Evolutionary conservation across 2,797 vertebrate species (phyloP), one percentile per base, ranked within the genome.

Genomic region (Premnoplex brunnescens): DNA sequence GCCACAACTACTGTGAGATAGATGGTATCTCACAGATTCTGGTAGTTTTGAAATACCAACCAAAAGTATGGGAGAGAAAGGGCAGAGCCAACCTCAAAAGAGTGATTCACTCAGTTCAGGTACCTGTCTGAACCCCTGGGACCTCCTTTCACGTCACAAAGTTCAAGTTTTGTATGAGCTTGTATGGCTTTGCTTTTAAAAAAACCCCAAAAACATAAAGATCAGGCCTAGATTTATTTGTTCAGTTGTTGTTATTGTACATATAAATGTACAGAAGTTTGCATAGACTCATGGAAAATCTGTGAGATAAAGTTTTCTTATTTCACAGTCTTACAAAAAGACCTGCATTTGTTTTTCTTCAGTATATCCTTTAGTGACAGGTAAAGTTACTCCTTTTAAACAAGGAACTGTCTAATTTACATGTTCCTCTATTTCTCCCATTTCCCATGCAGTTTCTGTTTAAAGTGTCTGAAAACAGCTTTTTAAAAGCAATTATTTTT

Each of bases 401-500:
- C 12, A 43, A 32, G 55, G 39, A 79, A 72, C 78, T 63, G 14
- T 83, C 84, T 78, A 88, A 82, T 91, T 95, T 88, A 69, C 59
- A 1, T 44, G 24, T 73, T 79, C 30, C 27, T 91, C 46, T 79
- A 4, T 82, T 88, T 90, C 39, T 88, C 28, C 26, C 3, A 2
- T 63, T 79, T 76, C 44, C 62, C 81, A 3, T 54, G 46, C 41
- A 34, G 46, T 83, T 88, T 64, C 66, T 79, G 74, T 76, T 94
- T 90, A 30, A 89, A 76, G 76, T 64, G 52, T 9, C 60, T 85
- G 12, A 6, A 34, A 89, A 39, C 24, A 81, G 51, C 39, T 84
- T 91, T 88, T 84, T 28, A 37, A 84, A 80, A 85, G 66, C 81
- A 84, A n/a, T 80, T 89, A 34, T 36, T 93, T 95, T 83, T 91